Evolutionary conservation across 2,888 invertebrate species (phyloP).

Genomic region (Eurytoma californica): DNA sequence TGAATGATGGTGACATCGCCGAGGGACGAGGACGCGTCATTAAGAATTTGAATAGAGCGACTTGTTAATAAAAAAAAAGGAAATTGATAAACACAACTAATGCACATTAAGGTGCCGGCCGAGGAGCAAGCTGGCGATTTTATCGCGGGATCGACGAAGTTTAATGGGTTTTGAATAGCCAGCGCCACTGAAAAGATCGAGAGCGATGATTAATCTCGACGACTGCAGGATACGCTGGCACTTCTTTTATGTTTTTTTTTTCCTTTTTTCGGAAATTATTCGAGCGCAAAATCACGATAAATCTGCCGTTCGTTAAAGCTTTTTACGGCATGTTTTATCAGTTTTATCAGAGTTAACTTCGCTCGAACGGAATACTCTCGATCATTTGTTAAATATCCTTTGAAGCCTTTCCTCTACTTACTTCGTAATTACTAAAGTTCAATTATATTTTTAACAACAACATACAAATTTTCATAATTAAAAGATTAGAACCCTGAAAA

Average conservation of each 20-base stretch:
- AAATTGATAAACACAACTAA: constrained; percentile 43
- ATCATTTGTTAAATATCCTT: too few relatives aligned
- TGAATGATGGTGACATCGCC: constrained; percentile 18
- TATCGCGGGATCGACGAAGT: constrained; percentile 35
- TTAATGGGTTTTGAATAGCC: constrained; percentile 46
- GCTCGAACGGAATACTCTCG: too few relatives aligned
- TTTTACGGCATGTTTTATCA: too few relatives aligned
- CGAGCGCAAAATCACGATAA: constrained; percentile 23
- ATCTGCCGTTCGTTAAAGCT: constrained; percentile 5
- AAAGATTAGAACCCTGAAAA: too few relatives aligned
- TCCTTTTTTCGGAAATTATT: not conserved
- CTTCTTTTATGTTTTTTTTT: constrained; percentile 31
- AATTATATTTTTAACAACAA: too few relatives aligned
- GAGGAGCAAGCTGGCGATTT: not conserved
- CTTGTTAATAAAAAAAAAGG: not conserved
- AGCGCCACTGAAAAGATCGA: not conserved
- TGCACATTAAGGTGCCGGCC: constrained; percentile 22
- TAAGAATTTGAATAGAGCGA: constrained; percentile 21
- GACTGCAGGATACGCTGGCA: not conserved
- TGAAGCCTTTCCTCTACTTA: too few relatives aligned
- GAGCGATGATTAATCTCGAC: constrained; percentile 33
- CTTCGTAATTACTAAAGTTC: too few relatives aligned
- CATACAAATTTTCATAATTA: too few relatives aligned
- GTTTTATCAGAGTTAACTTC: too few relatives aligned
- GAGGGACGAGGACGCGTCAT: constrained; percentile 10